Evolutionary conservation across 2,113 vertebrate species (phyloP), one percentile per base, ranked within the genome.

Genomic region (Pygoscelis adeliae): DNA sequence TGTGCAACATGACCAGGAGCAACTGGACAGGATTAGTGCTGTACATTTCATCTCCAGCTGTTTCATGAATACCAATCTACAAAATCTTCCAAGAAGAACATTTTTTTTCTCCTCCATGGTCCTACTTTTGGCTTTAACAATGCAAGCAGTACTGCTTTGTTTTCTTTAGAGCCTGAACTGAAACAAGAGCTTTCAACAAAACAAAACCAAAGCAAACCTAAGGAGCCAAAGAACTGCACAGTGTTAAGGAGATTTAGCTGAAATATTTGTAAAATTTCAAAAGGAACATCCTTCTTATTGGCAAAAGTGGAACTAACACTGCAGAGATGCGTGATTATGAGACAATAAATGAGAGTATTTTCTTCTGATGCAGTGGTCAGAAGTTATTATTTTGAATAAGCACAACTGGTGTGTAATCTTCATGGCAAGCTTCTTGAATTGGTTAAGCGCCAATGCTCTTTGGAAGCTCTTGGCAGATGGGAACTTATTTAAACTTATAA

Each of bases 21-120:
- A 98, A 98, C 97, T 98, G 98, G 97, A 96, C 94, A 46, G 96
- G 92, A 97, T 98, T 97, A 97, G 90, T 67, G 92, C 84, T 89
- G 71, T 78, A 94, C 32, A 88, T 87, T 97, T 98, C 87, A 96
- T 97, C 96, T 97, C 97, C 97, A 98, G 97, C 97, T 98, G 97
- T 93, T 98, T 91, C 91, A 91, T 91, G 93, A 98, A 98, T 98
- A 97, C 93, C 94, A 95, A 97, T 90, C 96, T 93, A 87, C 73
- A 97, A 96, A 87, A 86, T 78, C 91, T 93, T 97, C 80, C 92
- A 96, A 94, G 53, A 96, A 76, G 72, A 87, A 87, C 50, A 5
- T 63, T 65, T 90, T 94, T 97, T 87, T 84, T 77, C 96, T 93
- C 96, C 46, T 72, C 93, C 89, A 22, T 92, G 95, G 95, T 87